phyloP scores from a whole-genome alignment of 2,113 vertebrate genomes.

The human region GRCh38 chr4:91616001-91616500 shows the following conservation, averaged over 20 bases:
- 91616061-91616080: neutral
- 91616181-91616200: neutral
- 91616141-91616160: neutral
- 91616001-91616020: neutral
- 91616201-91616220: neutral
- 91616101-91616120: neutral
- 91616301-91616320: neutral
- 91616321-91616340: neutral
- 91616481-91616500: neutral
- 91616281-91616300: neutral
- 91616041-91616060: neutral
- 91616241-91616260: neutral
- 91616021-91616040: neutral
- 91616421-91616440: neutral
- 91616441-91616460: neutral
- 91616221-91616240: neutral
- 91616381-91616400: neutral
- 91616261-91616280: neutral
- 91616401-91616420: neutral
- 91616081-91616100: neutral
- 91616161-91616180: neutral
- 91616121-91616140: neutral
- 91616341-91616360: neutral
- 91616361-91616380: neutral
- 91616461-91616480: neutral